Base-by-base conservation (phyloP, 2,888 invertebrate species). In the Deroplatys truncata region DNA sequence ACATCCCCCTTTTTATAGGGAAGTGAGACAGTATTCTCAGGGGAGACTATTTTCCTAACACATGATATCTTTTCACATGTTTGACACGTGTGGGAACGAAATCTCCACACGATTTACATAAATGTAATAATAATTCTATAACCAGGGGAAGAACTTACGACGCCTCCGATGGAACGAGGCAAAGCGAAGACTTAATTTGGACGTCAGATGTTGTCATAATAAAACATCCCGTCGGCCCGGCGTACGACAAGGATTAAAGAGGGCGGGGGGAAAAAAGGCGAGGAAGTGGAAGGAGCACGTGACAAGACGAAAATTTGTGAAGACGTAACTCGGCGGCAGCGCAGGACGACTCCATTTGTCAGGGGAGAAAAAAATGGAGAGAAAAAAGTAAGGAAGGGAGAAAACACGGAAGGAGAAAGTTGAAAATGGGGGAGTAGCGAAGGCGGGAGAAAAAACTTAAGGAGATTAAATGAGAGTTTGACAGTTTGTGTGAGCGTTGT, bases 151-250 rank as follows among this genome's bases (percentile, higher is more conserved):
- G 29, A 28, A 85, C 15, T 8, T 15, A 49, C 35, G 49, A 28
- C n/a, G n/a, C 49, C 49, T 49, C 49, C 28, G 28, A 56, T 72
- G 56, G 56, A 72, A 72, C 56, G 56, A 72, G 56, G 56, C 56
- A 56, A 28, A 16, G 82, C 82, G 82, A 86, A 82, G 86, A 86
- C 86, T 86, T 86, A 86, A 86, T 86, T 82, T 82, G 86, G 31
- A 86, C 86, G 86, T 86, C 86, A 86, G 82, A 86, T 86, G 86
- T 86, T 86, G 56, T 82, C 86, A 86, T 86, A 86, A 86, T 86
- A 86, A 86, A 86, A 86, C 82, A 31, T 20, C 82, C 29, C 86
- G 86, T 49, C 86, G 56, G 28, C 20, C 35, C 43, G 43, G 31
- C 84, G 35, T n/a, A 72, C 56, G 56, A 72, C 56, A 72, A 72